Evolutionary conservation across 1,140 invertebrate genomes (phyloP), one percentile per base, ranked within the genome.

Genomic region (Drosophila biarmipes): DNA sequence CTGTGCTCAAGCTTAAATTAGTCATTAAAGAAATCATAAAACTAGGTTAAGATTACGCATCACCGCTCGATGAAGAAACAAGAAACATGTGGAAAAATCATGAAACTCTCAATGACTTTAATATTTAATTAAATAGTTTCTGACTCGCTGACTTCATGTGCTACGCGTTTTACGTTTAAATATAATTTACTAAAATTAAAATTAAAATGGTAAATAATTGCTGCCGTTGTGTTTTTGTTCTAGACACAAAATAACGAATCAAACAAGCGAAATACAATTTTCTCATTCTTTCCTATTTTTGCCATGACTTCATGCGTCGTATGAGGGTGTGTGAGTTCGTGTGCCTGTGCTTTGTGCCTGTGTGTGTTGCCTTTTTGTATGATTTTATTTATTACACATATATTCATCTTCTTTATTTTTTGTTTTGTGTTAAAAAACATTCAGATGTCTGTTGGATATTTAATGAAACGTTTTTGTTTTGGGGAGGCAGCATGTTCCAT

Each of bases 121-220:
- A 78, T 63, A 55, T 69, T 55, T 37, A 68, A 73, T 57, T 55
- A 52, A 66, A 61, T 43, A 45, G 38, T 58, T 72, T 64, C 51
- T 21, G 43, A 55, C 52, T 63, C 58, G 19, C 37, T 59, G 51
- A 76, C 48, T 79, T 58, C 59, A 54, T 67, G 67, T 61, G 62
- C 66, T 62, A 75, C 48, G 51, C 55, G 29, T 58, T 42, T 42
- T 51, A 55, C 38, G 27, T 53, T 78, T 77, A 81, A 78, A 52
- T 86, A 85, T 86, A 79, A 82, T 86, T 86, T 81, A 86, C 81
- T 86, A 87, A 67, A 64, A 81, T 87, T 77, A 56, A 19, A 56
- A 61, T 61, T 38, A 84, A 74, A 68, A 56, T 67, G 53, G 34
- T 67, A 53, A 66, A 48, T 58, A 43, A 42, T 61, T 54, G n/a